Conservation (phyloP, 2,113 vertebrate genomes). For the Nannospalax galili region DNA sequence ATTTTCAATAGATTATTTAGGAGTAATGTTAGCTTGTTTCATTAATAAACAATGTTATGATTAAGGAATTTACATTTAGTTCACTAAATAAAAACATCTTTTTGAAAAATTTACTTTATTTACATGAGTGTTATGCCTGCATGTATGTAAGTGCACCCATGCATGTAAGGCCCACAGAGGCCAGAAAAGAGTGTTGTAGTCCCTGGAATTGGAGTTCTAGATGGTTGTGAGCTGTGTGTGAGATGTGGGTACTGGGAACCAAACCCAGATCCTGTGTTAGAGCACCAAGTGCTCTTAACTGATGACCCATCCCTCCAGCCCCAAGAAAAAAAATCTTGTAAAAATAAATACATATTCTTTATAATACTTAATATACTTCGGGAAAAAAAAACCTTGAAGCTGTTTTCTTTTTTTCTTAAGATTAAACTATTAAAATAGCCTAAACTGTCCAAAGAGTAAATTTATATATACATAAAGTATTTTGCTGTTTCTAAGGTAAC, state of each 20-base stretch:
- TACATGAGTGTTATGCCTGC: too few relatives aligned
- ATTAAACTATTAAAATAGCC: background rate
- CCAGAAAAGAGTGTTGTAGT: too few relatives aligned
- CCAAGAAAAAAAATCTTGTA: background rate
- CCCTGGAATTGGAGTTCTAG: too few relatives aligned
- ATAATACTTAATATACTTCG: background rate
- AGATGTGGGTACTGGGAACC: too few relatives aligned
- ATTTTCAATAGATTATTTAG: background rate
- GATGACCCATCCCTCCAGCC: too few relatives aligned
- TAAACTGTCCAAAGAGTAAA: background rate
- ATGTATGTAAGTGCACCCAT: too few relatives aligned
- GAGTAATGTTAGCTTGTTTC: background rate
- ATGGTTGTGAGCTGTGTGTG: too few relatives aligned
- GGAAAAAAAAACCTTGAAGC: background rate
- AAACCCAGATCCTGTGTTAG: too few relatives aligned
- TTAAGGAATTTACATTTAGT: background rate
- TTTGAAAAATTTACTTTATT: too few relatives aligned
- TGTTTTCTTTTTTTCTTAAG: background rate
- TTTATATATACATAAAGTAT: background rate
- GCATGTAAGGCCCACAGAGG: too few relatives aligned
- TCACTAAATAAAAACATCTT: conserved; percentile 7
- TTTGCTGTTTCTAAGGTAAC: background rate
- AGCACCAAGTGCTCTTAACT: too few relatives aligned
- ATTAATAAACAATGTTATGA: conserved; percentile 4
- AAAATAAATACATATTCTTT: background rate